Conservation (phyloP, 1,140 invertebrate genomes). For the Goniozus legneri region DNA sequence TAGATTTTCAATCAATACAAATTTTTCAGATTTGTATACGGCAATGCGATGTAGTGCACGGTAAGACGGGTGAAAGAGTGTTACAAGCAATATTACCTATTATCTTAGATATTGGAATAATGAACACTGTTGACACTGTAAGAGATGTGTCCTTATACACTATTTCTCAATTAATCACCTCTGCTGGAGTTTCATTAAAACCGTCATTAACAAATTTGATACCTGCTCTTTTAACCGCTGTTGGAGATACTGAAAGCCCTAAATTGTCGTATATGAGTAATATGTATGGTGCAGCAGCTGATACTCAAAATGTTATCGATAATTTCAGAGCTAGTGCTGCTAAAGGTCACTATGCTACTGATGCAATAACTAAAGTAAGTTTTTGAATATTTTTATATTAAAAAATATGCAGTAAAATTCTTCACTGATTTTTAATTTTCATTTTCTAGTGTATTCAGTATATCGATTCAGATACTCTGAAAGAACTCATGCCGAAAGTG, state of each 20-base stretch:
- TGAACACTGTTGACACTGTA: constrained; percentile 75
- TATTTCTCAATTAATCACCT: constrained; percentile 77
- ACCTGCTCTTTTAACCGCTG: constrained; percentile 77
- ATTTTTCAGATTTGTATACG: constrained; percentile 68
- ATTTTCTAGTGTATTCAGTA: constrained; percentile 75
- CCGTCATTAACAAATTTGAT: constrained; percentile 78
- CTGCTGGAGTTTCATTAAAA: constrained; percentile 72
- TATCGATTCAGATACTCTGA: constrained; percentile 71
- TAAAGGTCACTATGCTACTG: constrained; percentile 81
- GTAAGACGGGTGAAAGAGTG: constrained; percentile 75
- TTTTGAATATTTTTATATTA: constrained; percentile 5
- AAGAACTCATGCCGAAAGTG: constrained; percentile 76
- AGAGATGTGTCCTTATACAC: constrained; percentile 77
- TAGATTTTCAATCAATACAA: constrained; percentile 1
- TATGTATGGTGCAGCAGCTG: constrained; percentile 62
- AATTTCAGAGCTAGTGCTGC: constrained; percentile 71
- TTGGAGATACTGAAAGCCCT: constrained; percentile 79
- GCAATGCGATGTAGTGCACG: constrained; percentile 71
- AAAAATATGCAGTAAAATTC: not conserved
- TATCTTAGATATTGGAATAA: constrained; percentile 75
- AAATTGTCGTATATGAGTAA: constrained; percentile 78
- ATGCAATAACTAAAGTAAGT: constrained; percentile 66
- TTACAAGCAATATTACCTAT: constrained; percentile 75
- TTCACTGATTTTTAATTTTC: constrained; percentile 14
- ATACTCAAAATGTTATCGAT: constrained; percentile 72